Percentiles rank a stretch among this genome's conserved stretches.
Evolutionary conservation across 1,140 invertebrate species (phyloP).

Genomic region (Drosophila oshimai): DNA sequence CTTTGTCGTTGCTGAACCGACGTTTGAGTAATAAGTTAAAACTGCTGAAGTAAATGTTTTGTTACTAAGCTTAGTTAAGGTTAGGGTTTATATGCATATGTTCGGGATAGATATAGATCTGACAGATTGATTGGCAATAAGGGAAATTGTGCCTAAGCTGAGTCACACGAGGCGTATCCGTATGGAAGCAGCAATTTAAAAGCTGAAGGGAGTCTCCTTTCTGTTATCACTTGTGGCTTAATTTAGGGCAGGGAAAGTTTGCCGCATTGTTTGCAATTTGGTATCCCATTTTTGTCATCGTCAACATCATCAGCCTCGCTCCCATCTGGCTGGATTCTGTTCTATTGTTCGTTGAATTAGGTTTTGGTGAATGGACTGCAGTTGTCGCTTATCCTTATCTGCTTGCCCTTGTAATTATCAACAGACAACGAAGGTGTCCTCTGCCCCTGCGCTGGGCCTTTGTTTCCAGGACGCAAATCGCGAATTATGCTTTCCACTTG

Average conservation of each 20-base stretch:
- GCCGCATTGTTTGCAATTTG: conserved; percentile 37
- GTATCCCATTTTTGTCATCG: conserved; percentile 17
- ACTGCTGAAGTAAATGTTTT: no score
- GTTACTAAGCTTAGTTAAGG: no score
- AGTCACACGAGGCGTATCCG: conserved; percentile 18
- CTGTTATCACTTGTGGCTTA: conserved; percentile 13
- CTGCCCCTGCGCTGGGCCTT: conserved; percentile 4
- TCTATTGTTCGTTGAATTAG: conserved; percentile 43
- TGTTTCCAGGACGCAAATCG: conserved; percentile 17
- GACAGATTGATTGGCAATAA: conserved; percentile 37
- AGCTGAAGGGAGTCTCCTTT: not conserved
- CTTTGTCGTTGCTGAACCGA: no score
- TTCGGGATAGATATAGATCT: no score
- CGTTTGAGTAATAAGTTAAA: no score
- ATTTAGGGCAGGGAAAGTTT: conserved; percentile 22
- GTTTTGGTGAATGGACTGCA: conserved; percentile 47
- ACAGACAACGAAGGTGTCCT: conserved; percentile 16
- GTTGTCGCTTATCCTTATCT: conserved; percentile 40
- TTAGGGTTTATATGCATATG: no score
- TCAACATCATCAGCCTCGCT: conserved; percentile 12
- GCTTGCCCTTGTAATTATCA: conserved; percentile 27
- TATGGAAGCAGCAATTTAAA: conserved; percentile 4
- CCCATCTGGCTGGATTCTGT: conserved; percentile 16
- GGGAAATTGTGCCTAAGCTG: conserved; percentile 15
- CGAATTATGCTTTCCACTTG: conserved; percentile 42